These are phyloP conservation scores for Corbicula japonica DNA, from an alignment of 2,888 invertebrate genomes.

Conservation along the genomic window DNA sequence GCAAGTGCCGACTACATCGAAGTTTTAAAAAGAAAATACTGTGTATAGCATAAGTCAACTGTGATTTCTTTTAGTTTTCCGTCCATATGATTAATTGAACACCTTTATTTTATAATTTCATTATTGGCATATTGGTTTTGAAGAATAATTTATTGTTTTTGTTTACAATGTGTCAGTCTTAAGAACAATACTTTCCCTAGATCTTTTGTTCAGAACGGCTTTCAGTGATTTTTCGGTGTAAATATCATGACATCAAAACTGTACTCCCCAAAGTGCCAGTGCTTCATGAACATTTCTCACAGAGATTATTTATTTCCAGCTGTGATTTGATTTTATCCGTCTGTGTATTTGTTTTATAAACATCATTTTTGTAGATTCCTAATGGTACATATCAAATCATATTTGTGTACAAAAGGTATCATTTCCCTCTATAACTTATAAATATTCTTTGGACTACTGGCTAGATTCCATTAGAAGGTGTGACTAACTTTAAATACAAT, in stretches of 20 bases:
- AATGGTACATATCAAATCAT: too few species aligned
- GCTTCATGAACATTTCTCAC: too few species aligned
- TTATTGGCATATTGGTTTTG: too few species aligned
- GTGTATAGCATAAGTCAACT: constrained; percentile 70
- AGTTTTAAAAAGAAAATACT: constrained; percentile 81
- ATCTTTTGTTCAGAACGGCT: background rate
- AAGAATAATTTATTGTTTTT: background rate
- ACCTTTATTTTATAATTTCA: too few species aligned
- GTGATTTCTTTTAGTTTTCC: constrained; percentile 23
- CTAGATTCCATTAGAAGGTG: too few species aligned
- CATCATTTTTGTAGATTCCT: too few species aligned
- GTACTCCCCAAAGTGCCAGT: constrained; percentile 27
- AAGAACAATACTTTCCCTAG: background rate
- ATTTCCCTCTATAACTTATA: too few species aligned
- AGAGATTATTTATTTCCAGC: constrained; percentile 16
- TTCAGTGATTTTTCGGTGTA: background rate
- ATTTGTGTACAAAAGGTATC: too few species aligned
- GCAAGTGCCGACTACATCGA: constrained; percentile 81
- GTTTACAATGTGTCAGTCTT: background rate
- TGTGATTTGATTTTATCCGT: constrained; percentile 27
- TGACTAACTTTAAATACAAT: too few species aligned
- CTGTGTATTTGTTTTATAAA: constrained; percentile 26
- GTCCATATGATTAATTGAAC: too few species aligned
- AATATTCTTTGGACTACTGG: too few species aligned
- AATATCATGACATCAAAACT: background rate